These are phyloP conservation scores for Gallinago undulata DNA, from an alignment of 2,113 vertebrate genomes.

Conservation along the genomic window DNA sequence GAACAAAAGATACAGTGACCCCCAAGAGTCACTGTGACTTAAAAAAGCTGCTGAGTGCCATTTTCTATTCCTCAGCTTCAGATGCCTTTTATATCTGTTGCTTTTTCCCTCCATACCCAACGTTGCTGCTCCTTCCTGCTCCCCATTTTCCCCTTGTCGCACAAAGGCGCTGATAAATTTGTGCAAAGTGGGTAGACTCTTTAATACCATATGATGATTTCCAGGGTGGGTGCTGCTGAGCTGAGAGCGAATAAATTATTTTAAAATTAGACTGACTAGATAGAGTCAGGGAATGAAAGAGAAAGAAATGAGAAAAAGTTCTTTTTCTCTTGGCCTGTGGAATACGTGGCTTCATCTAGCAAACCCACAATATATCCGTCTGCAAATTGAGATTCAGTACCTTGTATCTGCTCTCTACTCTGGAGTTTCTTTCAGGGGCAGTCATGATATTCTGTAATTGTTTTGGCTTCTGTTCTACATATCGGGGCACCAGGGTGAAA, in stretches of 20 bases:
- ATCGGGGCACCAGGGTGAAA: not conserved
- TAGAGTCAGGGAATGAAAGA: not conserved
- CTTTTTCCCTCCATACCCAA: not conserved
- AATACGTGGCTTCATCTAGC: not conserved
- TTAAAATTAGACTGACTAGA: constrained; percentile 11
- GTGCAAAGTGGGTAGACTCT: not conserved
- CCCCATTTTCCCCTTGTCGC: not conserved
- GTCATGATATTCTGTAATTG: not conserved
- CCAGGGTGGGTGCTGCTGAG: not conserved
- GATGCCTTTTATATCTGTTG: not conserved
- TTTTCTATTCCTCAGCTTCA: not conserved
- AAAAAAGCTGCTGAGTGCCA: not conserved
- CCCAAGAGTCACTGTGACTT: not conserved
- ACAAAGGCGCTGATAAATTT: not conserved
- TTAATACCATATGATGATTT: not conserved
- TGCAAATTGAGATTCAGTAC: not conserved
- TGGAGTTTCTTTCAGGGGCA: not conserved
- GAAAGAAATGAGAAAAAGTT: not conserved
- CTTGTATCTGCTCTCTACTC: not conserved
- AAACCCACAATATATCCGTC: not conserved
- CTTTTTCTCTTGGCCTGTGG: not conserved
- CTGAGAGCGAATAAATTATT: constrained; percentile 19
- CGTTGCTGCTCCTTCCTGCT: not conserved
- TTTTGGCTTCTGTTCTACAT: not conserved
- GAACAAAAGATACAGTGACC: not conserved